These are phyloP conservation scores for Cynaeus angustus DNA, from an alignment of 2,888 invertebrate genomes.

Conservation along the genomic window DNA sequence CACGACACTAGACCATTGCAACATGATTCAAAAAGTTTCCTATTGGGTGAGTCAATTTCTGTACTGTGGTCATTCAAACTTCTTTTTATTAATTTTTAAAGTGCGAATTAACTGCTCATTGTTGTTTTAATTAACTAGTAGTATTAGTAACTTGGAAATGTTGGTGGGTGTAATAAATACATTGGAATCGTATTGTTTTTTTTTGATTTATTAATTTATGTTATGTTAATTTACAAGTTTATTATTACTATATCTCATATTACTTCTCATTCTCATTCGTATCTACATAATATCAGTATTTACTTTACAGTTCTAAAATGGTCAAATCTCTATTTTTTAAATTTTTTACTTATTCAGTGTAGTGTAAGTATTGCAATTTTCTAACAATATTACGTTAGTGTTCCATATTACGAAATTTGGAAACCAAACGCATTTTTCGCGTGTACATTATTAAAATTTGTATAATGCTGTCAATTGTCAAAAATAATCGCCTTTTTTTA, in stretches of 20 bases:
- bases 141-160: no score
- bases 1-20: no score
- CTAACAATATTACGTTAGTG: constrained; percentile 6
- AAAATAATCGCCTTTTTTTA: constrained; percentile 39
- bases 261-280: constrained; percentile 40
- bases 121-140: no score
- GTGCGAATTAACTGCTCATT: no score
- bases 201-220: constrained; percentile 42
- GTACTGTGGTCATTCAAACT: no score
- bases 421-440: constrained; percentile 9
- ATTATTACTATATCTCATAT: constrained; percentile 43
- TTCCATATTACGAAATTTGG: constrained; percentile 6
- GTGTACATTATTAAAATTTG: constrained; percentile 22
- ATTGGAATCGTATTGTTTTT: no score
- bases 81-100: no score
- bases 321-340: constrained; percentile 54
- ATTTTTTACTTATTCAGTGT: constrained; percentile 38
- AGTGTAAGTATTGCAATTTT: constrained; percentile 39
- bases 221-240: constrained; percentile 48
- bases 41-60: no score
- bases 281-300: constrained; percentile 55
- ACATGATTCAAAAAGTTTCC: no score
- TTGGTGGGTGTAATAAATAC: no score
- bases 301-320: constrained; percentile 60
- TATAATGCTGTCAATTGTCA: constrained; percentile 33